Conservation (phyloP, 2,113 vertebrate genomes). For the Ardeotis arabs region DNA sequence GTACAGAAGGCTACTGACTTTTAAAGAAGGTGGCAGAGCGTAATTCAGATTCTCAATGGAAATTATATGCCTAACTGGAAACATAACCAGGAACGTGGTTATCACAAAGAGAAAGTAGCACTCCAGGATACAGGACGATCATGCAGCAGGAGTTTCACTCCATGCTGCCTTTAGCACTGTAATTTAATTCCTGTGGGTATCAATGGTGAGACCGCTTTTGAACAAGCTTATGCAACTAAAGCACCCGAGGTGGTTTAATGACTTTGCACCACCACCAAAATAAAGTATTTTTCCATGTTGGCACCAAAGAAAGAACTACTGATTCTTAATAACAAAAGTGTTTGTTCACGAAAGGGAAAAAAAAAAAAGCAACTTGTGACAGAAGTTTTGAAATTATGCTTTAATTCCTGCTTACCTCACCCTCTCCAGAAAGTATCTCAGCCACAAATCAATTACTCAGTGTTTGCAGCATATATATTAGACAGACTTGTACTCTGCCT, state of each 20-base stretch:
- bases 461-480: background rate
- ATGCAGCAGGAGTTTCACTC: background rate
- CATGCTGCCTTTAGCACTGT: background rate
- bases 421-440: background rate
- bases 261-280: background rate
- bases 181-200: conserved; percentile 38
- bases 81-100: background rate
- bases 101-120: conserved; percentile 32
- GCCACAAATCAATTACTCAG: background rate
- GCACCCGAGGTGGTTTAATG: conserved; percentile 10
- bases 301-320: background rate
- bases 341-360: background rate
- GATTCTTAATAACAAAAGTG: background rate
- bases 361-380: background rate
- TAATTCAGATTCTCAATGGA: conserved; percentile 23
- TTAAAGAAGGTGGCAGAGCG: conserved; percentile 33
- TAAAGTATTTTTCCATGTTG: conserved; percentile 1
- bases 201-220: background rate
- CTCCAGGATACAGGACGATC: background rate
- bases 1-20: conserved; percentile 25
- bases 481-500: background rate
- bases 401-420: background rate
- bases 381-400: background rate
- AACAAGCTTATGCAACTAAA: conserved; percentile 35
- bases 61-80: conserved; percentile 42